Evolutionary conservation across 1,140 invertebrate genomes (phyloP).

Genomic region (Ceratitis capitata): DNA sequence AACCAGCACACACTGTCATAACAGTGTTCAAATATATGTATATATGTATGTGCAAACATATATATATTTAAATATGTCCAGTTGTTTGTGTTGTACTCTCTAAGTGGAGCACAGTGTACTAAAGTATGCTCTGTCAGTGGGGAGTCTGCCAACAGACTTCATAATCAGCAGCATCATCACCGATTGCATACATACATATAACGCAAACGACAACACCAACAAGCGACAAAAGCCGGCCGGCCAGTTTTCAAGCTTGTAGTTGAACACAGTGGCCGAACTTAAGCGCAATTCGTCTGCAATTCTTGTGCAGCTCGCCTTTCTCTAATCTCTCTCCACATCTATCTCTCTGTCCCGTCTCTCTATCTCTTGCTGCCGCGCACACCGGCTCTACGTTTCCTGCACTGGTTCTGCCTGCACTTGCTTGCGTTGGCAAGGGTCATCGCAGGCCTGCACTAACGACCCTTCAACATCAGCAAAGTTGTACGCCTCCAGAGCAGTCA

Average conservation of each 20-base stretch:
- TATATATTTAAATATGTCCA: not conserved
- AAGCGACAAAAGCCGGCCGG: not conserved
- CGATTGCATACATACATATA: not conserved
- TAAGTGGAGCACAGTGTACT: constrained; percentile 12
- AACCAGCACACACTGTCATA: not conserved
- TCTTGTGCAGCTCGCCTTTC: not conserved
- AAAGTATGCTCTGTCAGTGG: not conserved
- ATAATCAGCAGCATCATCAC: constrained; percentile 25
- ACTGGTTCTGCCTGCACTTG: constrained; percentile 1
- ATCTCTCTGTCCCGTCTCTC: not conserved
- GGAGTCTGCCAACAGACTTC: constrained; percentile 31
- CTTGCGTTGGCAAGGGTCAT: not conserved
- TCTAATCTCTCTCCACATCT: not conserved
- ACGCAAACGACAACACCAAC: not conserved
- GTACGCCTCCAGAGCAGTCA: not conserved
- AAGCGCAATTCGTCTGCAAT: not conserved
- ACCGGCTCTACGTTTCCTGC: constrained; percentile 4
- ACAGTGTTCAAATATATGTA: not conserved
- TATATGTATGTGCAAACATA: not conserved
- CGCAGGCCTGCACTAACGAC: not conserved
- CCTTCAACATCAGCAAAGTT: not conserved
- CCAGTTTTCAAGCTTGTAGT: not conserved
- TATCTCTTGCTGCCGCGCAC: too few species aligned
- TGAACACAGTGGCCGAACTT: not conserved
- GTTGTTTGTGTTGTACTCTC: too few species aligned